Evolutionary conservation across 2,888 invertebrate genomes (phyloP).

Genomic region (Protula sp.): DNA sequence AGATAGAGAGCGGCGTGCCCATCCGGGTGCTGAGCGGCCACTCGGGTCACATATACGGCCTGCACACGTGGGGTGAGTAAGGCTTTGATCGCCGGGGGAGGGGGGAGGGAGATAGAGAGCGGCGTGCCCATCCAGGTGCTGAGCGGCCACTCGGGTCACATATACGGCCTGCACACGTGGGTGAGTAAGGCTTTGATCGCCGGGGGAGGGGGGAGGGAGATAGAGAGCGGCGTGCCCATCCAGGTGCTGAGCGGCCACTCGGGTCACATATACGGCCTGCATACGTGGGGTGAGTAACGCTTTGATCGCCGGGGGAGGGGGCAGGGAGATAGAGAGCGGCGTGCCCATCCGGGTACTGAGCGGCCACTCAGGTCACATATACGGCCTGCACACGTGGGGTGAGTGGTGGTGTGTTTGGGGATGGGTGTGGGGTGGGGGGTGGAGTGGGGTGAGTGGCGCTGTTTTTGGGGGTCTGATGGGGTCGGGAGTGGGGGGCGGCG

Average conservation of each 20-base stretch:
- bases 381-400: conserved; percentile 93
- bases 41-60: conserved; percentile 81
- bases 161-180: conserved; percentile 91
- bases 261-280: conserved; percentile 83
- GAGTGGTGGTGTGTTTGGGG: too few species aligned
- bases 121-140: conserved; percentile 88
- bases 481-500: too few species aligned
- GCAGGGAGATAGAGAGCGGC: too few species aligned
- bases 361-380: conserved; percentile 88
- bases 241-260: conserved; percentile 86
- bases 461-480: too few species aligned
- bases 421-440: too few species aligned
- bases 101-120: too few species aligned
- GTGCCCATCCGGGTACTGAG: conserved; percentile 83
- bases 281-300: conserved; percentile 88
- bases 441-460: conserved; percentile 96
- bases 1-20: conserved; percentile 90
- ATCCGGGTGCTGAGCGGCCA: conserved; percentile 88
- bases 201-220: too few species aligned
- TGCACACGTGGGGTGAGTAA: conserved; percentile 90
- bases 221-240: conserved; percentile 92
- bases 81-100: too few species aligned
- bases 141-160: conserved; percentile 87
- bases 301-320: too few species aligned
- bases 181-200: too few species aligned